Evolutionary conservation across 2,888 invertebrate genomes (phyloP).

Genomic region (Hydroisotoma schaefferi): DNA sequence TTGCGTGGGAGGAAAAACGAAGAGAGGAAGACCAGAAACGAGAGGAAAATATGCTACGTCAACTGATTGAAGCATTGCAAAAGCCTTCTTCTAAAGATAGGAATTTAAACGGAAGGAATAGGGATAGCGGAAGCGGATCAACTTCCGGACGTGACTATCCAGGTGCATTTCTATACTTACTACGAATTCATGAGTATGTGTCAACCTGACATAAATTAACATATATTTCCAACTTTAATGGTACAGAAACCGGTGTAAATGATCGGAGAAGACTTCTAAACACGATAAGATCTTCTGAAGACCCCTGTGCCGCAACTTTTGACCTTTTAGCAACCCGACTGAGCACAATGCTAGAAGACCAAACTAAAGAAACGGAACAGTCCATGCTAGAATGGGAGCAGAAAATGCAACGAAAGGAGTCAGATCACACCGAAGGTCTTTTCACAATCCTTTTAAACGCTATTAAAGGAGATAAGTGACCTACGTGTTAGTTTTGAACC

Average conservation of each 20-base stretch:
- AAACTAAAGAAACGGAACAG: constrained; percentile 16
- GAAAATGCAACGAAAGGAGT: constrained; percentile 22
- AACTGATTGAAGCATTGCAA: constrained; percentile 5
- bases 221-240: no score
- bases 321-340: constrained; percentile 20
- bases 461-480: no score
- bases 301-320: constrained; percentile 23
- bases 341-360: constrained; percentile 8
- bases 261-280: background rate
- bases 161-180: no score
- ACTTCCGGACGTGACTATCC: no score
- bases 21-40: constrained; percentile 16
- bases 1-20: constrained; percentile 23
- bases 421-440: constrained; percentile 16
- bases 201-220: no score
- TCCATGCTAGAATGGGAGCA: constrained; percentile 17
- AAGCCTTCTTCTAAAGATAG: no score
- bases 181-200: no score
- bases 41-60: constrained; percentile 16
- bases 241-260: background rate
- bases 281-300: constrained; percentile 10
- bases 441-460: constrained; percentile 18
- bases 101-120: no score
- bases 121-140: no score
- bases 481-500: no score